Evolutionary conservation across 2,888 invertebrate genomes (phyloP).

Genomic region (Fissipunctia ypsillon): DNA sequence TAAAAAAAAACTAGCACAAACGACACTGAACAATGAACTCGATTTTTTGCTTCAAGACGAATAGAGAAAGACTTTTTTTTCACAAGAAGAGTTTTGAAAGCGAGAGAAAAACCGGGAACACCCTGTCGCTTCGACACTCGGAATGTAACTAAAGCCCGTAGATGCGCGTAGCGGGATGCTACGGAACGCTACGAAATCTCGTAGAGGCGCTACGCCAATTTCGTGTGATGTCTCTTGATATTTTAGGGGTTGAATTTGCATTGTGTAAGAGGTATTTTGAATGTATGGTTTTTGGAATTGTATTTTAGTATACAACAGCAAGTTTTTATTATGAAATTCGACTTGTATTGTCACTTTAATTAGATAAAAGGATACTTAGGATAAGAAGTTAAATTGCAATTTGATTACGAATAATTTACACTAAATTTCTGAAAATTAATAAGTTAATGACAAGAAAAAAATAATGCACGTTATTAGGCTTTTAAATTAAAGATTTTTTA

Average conservation of each 20-base stretch:
- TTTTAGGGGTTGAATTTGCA: constrained; percentile 32
- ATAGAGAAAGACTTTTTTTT: constrained; percentile 67
- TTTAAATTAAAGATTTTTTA: no score
- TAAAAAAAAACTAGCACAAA: constrained; percentile 40
- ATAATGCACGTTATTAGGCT: neutral
- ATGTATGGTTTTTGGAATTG: neutral
- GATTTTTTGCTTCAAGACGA: constrained; percentile 52
- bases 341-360: constrained; percentile 14
- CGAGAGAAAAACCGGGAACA: constrained; percentile 63
- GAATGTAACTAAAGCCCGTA: constrained; percentile 70
- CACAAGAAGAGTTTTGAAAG: constrained; percentile 68
- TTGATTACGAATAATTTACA: neutral
- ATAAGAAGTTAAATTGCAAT: no score
- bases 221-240: constrained; percentile 37
- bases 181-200: constrained; percentile 65
- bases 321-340: constrained; percentile 1
- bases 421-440: no score
- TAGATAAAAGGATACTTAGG: neutral
- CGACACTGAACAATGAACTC: constrained; percentile 51
- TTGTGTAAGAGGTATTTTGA: constrained; percentile 9
- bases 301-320: neutral
- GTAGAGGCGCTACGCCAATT: constrained; percentile 61
- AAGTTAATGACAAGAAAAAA: neutral
- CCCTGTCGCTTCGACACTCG: constrained; percentile 59
- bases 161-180: constrained; percentile 74